Base-by-base conservation (phyloP, 64 coral and sea anemone genomes). In the Hydrozoanthus tunicans region DNA sequence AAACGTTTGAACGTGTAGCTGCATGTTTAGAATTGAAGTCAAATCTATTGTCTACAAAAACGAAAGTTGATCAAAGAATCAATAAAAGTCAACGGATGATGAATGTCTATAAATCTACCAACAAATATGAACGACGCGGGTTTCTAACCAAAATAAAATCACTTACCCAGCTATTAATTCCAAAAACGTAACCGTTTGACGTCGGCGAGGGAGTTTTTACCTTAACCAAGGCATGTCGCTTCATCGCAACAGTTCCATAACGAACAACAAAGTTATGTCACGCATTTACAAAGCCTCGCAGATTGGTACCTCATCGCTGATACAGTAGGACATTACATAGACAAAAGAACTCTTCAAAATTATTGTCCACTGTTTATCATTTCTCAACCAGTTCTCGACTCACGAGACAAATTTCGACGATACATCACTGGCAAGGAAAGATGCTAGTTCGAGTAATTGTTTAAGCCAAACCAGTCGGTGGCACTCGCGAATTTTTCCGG, bases 151-250 rank as follows among this genome's bases (percentile, higher is more conserved):
- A 64, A 86, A 71, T 57, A 54, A 58, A n/a, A 75, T 17, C 13
- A 75, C 84, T 88, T 88, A 88, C 84, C 84, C 84, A 88, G 7
- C 84, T 88, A 26, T 88, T 88, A 17, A 88, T 75, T 26, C 84
- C 84, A 51, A 88, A 88, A 74, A 88, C 84, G 26, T 88, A 88
- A 25, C 84, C 56, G 51, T 88, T 88, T 73, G 68, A 25, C 56
- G 51, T 88, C 5, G 53, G 84, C 25, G 84, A 88, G 11, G 84
- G 84, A 14, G 84, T 88, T 60, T 32, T 73, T 7, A 26, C 20
- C 51, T 88, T 73, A 70, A 75, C 69, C 57, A 88, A 70, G 23
- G 84, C 84, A 88, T 88, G 84, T 73, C 84, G 84, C 56, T 73
- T 88, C 84, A 88, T 88, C 53, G n/a, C 70, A 54, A 59, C 54